Evolutionary conservation across 2,797 vertebrate genomes (phyloP).

Genomic region (Molossus alvarezi): DNA sequence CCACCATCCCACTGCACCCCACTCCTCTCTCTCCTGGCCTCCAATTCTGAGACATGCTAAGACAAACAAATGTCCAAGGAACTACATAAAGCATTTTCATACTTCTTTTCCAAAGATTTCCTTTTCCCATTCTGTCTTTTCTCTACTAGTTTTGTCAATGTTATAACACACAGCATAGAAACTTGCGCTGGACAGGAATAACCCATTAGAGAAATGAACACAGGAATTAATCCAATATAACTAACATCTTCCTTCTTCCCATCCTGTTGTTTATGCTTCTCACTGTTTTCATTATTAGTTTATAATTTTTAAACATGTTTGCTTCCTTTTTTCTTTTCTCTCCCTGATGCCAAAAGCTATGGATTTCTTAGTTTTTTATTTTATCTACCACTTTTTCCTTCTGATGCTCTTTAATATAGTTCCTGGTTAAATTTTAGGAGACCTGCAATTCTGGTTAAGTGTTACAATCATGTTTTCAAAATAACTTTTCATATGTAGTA

Average conservation of each 20-base stretch:
- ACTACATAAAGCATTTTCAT: not conserved
- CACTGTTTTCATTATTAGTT: not conserved
- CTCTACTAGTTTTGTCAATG: not conserved
- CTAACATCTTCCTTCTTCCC: not conserved
- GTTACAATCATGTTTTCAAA: slow-evolving; percentile 8
- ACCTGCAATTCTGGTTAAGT: not conserved
- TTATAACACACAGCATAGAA: not conserved
- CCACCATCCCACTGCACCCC: not conserved
- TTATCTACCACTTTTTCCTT: not conserved
- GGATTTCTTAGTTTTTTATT: not conserved
- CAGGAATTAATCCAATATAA: not conserved
- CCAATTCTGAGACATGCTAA: no score
- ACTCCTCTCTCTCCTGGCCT: no score
- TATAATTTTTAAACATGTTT: not conserved
- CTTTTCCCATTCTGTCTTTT: not conserved
- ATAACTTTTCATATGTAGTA: not conserved
- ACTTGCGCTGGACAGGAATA: not conserved
- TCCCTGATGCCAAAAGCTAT: not conserved
- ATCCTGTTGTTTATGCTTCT: not conserved
- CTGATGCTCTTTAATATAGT: not conserved
- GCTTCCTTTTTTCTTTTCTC: not conserved
- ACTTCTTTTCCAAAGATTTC: not conserved
- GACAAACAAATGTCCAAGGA: not conserved
- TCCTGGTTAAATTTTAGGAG: not conserved
- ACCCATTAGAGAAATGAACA: not conserved